phyloP scores from a whole-genome alignment of 2,113 vertebrate species.

The Athene noctua region DNA sequence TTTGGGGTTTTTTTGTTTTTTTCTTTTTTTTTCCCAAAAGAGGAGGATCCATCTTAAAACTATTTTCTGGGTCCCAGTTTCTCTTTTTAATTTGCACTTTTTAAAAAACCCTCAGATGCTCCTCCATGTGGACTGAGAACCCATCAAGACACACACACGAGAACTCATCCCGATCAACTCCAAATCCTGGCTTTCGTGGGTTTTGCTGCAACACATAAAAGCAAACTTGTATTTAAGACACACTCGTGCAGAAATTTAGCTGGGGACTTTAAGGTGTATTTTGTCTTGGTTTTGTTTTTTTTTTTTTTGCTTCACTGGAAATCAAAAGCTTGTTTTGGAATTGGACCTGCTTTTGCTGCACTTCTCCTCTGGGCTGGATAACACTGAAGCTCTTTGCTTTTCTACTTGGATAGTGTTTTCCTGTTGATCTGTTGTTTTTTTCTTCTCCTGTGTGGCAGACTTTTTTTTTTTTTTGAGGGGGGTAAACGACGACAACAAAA shows the following conservation, averaged over 20 bases:
- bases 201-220: conserved; percentile 59
- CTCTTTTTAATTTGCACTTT: conserved; percentile 69
- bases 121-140: conserved; percentile 65
- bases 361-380: conserved; percentile 69
- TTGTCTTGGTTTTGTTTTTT: background rate
- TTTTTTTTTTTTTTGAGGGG: background rate
- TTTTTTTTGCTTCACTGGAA: conserved; percentile 54
- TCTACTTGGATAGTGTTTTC: conserved; percentile 63
- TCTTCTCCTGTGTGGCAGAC: conserved; percentile 43
- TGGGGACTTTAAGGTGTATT: conserved; percentile 28
- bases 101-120: conserved; percentile 44
- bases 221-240: conserved; percentile 56
- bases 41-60: conserved; percentile 29
- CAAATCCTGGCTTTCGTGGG: conserved; percentile 41
- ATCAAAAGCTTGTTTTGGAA: conserved; percentile 48
- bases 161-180: conserved; percentile 40
- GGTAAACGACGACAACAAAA: background rate
- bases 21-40: too few relatives aligned
- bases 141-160: conserved; percentile 34
- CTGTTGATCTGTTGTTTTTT: conserved; percentile 37
- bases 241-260: conserved; percentile 50
- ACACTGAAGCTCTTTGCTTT: conserved; percentile 64
- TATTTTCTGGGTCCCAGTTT: background rate
- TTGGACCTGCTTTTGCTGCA: conserved; percentile 68
- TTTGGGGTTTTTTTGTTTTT: background rate